Base-by-base conservation (phyloP, 2,888 invertebrate genomes). In the Abrostola triplasia region DNA sequence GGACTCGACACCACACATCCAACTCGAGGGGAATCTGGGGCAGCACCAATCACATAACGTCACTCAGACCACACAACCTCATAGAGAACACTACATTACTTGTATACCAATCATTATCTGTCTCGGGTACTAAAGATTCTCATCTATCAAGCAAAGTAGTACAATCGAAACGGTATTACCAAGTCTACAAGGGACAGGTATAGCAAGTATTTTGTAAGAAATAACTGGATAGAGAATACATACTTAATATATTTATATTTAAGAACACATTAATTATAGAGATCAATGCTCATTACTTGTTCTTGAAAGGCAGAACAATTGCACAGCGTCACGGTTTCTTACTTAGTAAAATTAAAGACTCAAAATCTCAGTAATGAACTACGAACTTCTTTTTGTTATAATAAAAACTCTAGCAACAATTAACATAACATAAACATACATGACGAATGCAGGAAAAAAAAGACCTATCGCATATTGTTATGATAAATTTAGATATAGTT, bases 11-110 rank as follows among this genome's bases (percentile, higher is more conserved):
- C 88, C 89, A 91, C 86, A 92, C 90, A 92, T 87, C 84, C 90
- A 93, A 90, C 90, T 88, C 87, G 84, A 83, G 82, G 84, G 90
- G 88, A 85, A 75, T 86, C 85, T 88, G 91, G 94, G 94, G 94
- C 94, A 94, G 94, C 94, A 94, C 94, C 94, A 94, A 92, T 94
- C 92, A 93, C 92, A 93, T 90, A 86, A 87, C 87, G 85, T 87
- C 90, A 90, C 91, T 88, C 90, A 79, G 71, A 77, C 86, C 89
- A 90, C 90, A 84, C 90, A 88, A 90, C 92, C 93, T 92, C 93
- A 91, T 92, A 91, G 89, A 91, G 83, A 84, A 78, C 38, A 67
- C 49, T 63, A 40, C 61, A 64, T 64, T 61, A 63, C 62, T 64
- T 70, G 51, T 52, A 61, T 51, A 52, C n/a, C 36, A 41, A 61